Conservation (phyloP, 2,797 vertebrate genomes). For the Siniperca obscura region DNA sequence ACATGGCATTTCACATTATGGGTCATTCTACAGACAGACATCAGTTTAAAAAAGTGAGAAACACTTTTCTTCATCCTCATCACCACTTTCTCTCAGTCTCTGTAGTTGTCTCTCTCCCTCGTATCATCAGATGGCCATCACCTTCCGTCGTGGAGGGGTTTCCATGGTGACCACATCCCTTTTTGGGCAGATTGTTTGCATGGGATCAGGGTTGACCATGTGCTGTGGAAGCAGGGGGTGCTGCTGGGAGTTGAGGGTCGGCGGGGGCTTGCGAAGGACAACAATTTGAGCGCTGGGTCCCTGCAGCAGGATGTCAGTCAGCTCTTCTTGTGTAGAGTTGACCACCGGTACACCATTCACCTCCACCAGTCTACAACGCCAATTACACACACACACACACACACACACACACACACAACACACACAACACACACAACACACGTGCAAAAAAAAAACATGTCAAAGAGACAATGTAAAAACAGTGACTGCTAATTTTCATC, state of each 20-base stretch:
- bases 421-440: background rate
- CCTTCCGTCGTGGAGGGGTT: constrained; percentile 59
- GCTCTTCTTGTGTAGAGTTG: constrained; percentile 74
- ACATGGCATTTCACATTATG: constrained; percentile 8
- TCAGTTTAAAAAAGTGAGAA: background rate
- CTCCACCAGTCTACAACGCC: constrained; percentile 77
- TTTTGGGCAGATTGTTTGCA: constrained; percentile 42
- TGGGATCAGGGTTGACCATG: constrained; percentile 34
- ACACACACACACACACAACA: background rate
- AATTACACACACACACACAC: background rate
- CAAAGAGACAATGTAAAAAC: background rate
- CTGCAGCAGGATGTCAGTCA: constrained; percentile 73
- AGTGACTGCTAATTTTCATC: background rate
- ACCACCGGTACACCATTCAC: constrained; percentile 81
- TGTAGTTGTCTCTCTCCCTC: background rate
- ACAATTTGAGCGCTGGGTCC: constrained; percentile 75
- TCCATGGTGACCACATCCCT: constrained; percentile 54
- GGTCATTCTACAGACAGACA: background rate
- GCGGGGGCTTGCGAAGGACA: constrained; percentile 74
- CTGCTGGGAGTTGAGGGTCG: constrained; percentile 36
- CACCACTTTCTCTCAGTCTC: background rate
- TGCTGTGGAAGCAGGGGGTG: constrained; percentile 44
- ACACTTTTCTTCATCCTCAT: background rate
- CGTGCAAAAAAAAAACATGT: background rate
- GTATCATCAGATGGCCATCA: constrained; percentile 74